These are phyloP conservation scores for Trichogramma dendrolimi DNA, from an alignment of 2,888 invertebrate species.

Conservation along the genomic window DNA sequence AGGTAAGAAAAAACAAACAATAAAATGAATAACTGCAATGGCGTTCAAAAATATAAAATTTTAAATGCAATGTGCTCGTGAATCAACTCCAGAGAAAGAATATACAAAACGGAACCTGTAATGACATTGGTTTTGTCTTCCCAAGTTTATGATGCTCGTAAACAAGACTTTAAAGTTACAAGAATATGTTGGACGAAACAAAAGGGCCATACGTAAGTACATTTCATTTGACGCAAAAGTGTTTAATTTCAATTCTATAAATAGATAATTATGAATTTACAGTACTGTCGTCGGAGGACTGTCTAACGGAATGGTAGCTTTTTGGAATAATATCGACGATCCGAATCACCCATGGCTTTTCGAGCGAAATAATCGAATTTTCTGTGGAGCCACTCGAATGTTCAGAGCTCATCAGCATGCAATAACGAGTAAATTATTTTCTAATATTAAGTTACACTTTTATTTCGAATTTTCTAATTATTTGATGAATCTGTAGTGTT, in stretches of 20 bases:
- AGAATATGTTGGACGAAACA: constrained; percentile 46
- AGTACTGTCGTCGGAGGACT: constrained; percentile 64
- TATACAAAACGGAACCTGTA: constrained; percentile 49
- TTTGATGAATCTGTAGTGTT: constrained; percentile 44
- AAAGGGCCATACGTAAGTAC: constrained; percentile 45
- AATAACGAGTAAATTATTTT: constrained; percentile 56
- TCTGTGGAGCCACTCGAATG: no score
- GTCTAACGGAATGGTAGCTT: constrained; percentile 62
- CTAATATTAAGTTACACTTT: not conserved
- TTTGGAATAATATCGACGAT: constrained; percentile 54
- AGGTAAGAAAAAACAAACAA: constrained; percentile 20
- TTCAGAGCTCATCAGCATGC: constrained; percentile 55
- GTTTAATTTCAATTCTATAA: constrained; percentile 8
- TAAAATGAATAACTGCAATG: constrained; percentile 19
- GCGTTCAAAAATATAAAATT: not conserved
- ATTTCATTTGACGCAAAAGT: not conserved
- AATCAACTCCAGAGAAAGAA: constrained; percentile 35
- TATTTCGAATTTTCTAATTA: not conserved
- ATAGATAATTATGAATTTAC: constrained; percentile 19
- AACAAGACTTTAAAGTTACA: constrained; percentile 45
- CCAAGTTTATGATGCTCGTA: constrained; percentile 33
- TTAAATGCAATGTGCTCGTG: constrained; percentile 3
- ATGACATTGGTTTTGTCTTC: constrained; percentile 42
- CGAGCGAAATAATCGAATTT: no score
- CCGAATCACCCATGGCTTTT: no score